Conservation (phyloP, 1,140 invertebrate species). For the Papilio xuthus region DNA sequence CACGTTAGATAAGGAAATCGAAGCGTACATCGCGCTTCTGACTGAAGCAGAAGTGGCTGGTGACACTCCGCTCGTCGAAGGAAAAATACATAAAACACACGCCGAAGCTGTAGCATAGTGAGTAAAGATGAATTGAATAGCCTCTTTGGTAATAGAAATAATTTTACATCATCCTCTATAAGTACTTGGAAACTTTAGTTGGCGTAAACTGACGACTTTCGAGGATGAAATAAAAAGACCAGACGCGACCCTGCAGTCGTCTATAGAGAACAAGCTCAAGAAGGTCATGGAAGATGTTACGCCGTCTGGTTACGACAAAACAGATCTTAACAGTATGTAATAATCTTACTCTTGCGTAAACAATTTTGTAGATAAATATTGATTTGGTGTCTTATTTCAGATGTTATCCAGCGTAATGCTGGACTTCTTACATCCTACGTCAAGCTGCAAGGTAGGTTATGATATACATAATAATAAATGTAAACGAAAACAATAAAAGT, state of each 20-base stretch:
- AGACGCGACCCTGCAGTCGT: conserved; percentile 51
- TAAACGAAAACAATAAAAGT: not conserved
- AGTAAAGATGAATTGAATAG: conserved; percentile 40
- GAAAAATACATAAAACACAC: conserved; percentile 64
- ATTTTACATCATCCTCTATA: conserved; percentile 6
- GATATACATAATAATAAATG: not conserved
- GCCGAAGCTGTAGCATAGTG: conserved; percentile 65
- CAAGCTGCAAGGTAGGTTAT: conserved; percentile 61
- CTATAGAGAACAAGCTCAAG: conserved; percentile 51
- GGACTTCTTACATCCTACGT: conserved; percentile 63
- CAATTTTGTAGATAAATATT: not conserved
- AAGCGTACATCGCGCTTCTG: conserved; percentile 65
- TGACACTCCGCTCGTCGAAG: conserved; percentile 58
- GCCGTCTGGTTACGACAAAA: conserved; percentile 46
- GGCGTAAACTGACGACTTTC: conserved; percentile 61
- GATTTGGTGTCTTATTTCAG: conserved; percentile 49
- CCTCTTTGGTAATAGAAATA: not conserved
- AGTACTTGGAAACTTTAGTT: conserved; percentile 47
- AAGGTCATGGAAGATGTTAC: conserved; percentile 55
- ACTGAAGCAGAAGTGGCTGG: conserved; percentile 68
- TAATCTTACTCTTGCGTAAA: not conserved
- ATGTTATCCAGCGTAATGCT: conserved; percentile 58
- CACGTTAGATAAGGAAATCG: conserved; percentile 62
- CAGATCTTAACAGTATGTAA: conserved; percentile 53
- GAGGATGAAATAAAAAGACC: conserved; percentile 57